Base-by-base conservation (phyloP, 37 sponge, comb jelly and placozoan genomes). In the Oscarella lobularis region DNA sequence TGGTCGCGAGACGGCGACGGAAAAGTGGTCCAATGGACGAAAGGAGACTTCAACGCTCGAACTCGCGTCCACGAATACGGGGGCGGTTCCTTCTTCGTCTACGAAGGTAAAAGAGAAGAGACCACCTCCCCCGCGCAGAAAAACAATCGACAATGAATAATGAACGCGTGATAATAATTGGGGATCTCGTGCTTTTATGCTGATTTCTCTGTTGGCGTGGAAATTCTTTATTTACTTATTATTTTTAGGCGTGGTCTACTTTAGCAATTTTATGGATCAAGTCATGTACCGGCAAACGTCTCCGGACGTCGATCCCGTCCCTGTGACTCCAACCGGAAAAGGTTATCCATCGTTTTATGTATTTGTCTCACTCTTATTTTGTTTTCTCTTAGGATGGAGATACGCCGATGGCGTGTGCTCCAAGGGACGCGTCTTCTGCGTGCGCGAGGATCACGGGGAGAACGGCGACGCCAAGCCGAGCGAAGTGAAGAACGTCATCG, bases 31-130 rank as follows among this genome's bases (percentile, higher is more conserved):
- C 60, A 48, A 20, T 48, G 60, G 60, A 48, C 60, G 20, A 9
- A 48, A 27, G 60, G 60, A 48, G 60, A 48, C 20, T 48, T 27
- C 60, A 48, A 48, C 20, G 60, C 60, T 27, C 9, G 60, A 20
- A 48, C 60, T 48, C 60, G 60, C 20, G 60, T 48, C 20, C 60
- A 48, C 60, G 60, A 48, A 48, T 48, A 48, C 60, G 60, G 60
- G 20, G 60, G 60, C 14, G 20, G 60, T 48, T 9, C 14, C 60
- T 48, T 20, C 60, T 48, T 48, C 20, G 20, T 48, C 20, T 20
- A 48, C 20, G 60, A 9, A 48, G 60, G 60, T 48, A 27, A 20
- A 48, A 20, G 9, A n/a, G n/a, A n/a, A n/a, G n/a, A n/a, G n/a
- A n/a, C n/a, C n/a, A n/a, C n/a, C n/a, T n/a, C n/a, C n/a, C n/a